Base-by-base conservation (phyloP, 2,888 invertebrate genomes). In the Agonum fuliginosum region DNA sequence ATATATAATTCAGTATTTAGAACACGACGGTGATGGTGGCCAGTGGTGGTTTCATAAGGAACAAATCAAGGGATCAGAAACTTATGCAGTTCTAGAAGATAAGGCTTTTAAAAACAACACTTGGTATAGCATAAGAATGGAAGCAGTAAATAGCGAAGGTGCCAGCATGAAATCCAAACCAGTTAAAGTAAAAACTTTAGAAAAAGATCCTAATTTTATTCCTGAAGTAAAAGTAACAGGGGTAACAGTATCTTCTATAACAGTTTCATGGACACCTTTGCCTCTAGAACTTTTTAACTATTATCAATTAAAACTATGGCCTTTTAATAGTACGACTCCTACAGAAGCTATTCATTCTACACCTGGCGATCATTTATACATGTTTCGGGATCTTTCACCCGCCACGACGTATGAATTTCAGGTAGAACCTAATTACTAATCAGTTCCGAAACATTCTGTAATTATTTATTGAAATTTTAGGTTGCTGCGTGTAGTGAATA, bases 401-500 rank as follows among this genome's bases (percentile, higher is more conserved):
- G 94, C 94, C 12, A 95, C 94, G 27, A 93, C 91, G 24, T 96
- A 96, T 82, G 89, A 91, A 79, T 95, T 96, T 84, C 91, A 92
- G 89, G 94, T 92, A 82, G 19, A 73, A 8, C 54, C 24, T 30
- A 22, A 19, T 69, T 46, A 2, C 3, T 27, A 17, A 17, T 37
- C 1, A 12, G 43, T 14, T n/a, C 14, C n/a, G 43, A 43, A 12
- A 65, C 22, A 67, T 67, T 22, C 6, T 67, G 1, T 5, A 48
- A 48, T 14, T 14, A 43, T 22, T 70, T 10, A 12, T 46, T 14
- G 1, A 14, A 91, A 79, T 95, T 96, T 84, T 91, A 92, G 89
- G 94, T 94, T 0, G 89, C 93, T 27, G 95, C 96, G 0, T 96
- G 97, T 83, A 95, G 93, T 77, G 93, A 95, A 81, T 93, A 92